phyloP scores from a whole-genome alignment of 2,888 invertebrate species.

The Scotopteryx bipunctaria region DNA sequence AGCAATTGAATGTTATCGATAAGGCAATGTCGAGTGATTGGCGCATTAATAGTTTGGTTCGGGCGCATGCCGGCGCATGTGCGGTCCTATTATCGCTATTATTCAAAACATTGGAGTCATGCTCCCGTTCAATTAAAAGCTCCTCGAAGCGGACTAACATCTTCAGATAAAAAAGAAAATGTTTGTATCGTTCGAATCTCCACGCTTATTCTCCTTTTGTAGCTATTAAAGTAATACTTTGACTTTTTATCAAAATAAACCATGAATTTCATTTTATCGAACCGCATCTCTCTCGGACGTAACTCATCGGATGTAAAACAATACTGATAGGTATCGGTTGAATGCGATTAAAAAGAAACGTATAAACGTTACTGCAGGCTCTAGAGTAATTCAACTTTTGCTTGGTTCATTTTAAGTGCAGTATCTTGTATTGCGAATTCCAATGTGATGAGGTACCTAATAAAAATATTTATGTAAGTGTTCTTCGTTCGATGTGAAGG shows the following conservation, averaged over 20 bases:
- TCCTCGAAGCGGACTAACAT: conserved; percentile 63
- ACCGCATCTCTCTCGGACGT: conserved; percentile 61
- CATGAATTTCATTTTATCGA: conserved; percentile 71
- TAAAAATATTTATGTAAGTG: conserved; percentile 47
- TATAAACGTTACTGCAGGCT: conserved; percentile 59
- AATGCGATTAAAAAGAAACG: conserved; percentile 68
- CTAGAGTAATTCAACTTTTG: conserved; percentile 61
- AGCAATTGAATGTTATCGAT: conserved; percentile 29
- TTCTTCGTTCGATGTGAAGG: conserved; percentile 27
- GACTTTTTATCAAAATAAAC: conserved; percentile 63
- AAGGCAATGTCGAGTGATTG: conserved; percentile 27
- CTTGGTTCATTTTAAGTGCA: conserved; percentile 70
- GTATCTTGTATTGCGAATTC: conserved; percentile 65
- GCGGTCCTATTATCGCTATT: conserved; percentile 67
- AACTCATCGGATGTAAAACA: conserved; percentile 74
- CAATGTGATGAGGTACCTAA: conserved; percentile 46
- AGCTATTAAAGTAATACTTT: conserved; percentile 74
- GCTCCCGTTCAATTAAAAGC: conserved; percentile 72
- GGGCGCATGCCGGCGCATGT: conserved; percentile 45
- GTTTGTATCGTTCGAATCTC: conserved; percentile 62
- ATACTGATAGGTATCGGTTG: conserved; percentile 71
- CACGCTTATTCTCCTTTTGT: conserved; percentile 62
- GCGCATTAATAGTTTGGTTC: conserved; percentile 53
- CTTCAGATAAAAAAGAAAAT: conserved; percentile 58
- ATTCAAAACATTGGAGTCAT: conserved; percentile 74